phyloP scores from a whole-genome alignment of 2,888 invertebrate genomes.

The Mellilla xanthometata region DNA sequence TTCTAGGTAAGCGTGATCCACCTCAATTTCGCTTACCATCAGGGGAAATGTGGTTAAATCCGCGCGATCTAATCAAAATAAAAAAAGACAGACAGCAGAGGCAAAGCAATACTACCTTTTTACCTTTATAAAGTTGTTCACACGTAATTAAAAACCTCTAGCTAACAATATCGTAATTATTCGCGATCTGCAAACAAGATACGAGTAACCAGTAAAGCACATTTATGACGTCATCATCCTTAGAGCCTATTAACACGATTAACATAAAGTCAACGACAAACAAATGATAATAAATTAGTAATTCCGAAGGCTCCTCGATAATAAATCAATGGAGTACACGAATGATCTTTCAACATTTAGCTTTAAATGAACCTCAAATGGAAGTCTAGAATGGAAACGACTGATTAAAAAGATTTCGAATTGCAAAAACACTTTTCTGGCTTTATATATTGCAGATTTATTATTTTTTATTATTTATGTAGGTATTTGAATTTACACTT shows the following conservation, averaged over 20 bases:
- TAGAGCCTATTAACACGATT: constrained; percentile 22
- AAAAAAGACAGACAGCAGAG: no score
- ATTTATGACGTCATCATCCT: constrained; percentile 8
- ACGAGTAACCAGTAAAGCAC: constrained; percentile 1
- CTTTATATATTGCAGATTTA: no score
- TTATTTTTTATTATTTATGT: no score
- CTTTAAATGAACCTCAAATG: background rate
- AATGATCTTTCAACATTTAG: constrained; percentile 38
- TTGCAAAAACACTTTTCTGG: no score
- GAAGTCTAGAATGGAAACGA: constrained; percentile 1
- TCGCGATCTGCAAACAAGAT: constrained; percentile 12
- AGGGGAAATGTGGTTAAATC: no score
- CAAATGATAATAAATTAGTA: constrained; percentile 49
- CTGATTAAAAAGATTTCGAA: background rate
- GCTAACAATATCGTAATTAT: background rate
- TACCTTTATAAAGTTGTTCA: no score
- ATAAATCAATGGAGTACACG: constrained; percentile 51
- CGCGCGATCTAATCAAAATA: no score
- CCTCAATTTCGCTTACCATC: no score
- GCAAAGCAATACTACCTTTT: no score
- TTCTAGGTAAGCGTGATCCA: no score
- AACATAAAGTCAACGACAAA: constrained; percentile 35
- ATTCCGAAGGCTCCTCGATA: constrained; percentile 40
- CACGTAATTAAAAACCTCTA: no score
- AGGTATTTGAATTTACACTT: no score